Percentiles rank a stretch among this genome's conserved stretches.
Conservation (phyloP, 1,140 invertebrate species). For the Habropoda laboriosa region DNA sequence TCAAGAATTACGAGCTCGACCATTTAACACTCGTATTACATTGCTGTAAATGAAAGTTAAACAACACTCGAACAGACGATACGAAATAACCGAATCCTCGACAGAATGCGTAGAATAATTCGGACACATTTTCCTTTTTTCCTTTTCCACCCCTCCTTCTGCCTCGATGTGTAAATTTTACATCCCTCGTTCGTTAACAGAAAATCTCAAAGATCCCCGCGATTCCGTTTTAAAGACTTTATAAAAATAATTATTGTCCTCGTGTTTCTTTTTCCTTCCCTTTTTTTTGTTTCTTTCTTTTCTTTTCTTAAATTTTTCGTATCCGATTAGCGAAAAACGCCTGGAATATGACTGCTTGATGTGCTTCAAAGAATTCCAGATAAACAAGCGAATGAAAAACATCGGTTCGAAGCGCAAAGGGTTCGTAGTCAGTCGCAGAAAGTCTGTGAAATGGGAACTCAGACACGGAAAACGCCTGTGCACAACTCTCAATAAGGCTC, state of each 20-base stretch:
- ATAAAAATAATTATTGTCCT: constrained; percentile 40
- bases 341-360: not conserved
- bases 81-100: not conserved
- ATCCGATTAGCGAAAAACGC: not conserved
- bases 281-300: too few species aligned
- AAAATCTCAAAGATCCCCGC: not conserved
- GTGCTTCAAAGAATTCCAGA: not conserved
- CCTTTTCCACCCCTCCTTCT: too few species aligned
- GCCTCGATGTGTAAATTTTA: not conserved
- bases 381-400: not conserved
- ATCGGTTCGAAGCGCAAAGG: not conserved
- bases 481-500: not conserved
- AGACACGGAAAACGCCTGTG: not conserved
- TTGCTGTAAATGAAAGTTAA: not conserved
- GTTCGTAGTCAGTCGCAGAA: constrained; percentile 1
- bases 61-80: not conserved
- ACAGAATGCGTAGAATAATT: not conserved
- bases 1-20: not conserved
- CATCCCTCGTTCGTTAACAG: not conserved
- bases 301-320: constrained; percentile 11
- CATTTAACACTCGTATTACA: not conserved
- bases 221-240: not conserved
- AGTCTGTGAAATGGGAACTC: not conserved
- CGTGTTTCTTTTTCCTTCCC: too few species aligned
- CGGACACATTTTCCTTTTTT: not conserved